phyloP scores from a whole-genome alignment of 2,797 vertebrate species.

The Brachyrhaphis roseni region DNA sequence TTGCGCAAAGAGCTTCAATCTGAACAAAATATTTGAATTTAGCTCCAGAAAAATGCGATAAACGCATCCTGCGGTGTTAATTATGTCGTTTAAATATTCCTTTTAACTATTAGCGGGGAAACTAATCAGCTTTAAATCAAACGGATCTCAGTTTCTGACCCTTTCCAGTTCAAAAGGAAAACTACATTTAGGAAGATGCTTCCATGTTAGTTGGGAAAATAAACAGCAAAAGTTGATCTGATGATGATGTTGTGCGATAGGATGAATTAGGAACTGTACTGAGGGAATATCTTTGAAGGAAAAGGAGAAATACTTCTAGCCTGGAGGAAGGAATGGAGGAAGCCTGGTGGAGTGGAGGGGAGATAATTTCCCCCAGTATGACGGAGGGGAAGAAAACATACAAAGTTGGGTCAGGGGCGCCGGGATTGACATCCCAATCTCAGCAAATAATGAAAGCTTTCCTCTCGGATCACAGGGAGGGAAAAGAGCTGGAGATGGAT shows the following conservation, averaged over 20 bases:
- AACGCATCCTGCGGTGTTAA: background rate
- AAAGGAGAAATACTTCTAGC: constrained; percentile 62
- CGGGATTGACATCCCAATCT: constrained; percentile 82
- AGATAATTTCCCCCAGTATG: constrained; percentile 77
- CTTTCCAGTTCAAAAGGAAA: background rate
- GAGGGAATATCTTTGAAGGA: constrained; percentile 29
- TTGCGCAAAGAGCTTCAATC: constrained; percentile 40
- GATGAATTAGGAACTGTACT: constrained; percentile 48
- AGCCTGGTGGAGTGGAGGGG: constrained; percentile 51
- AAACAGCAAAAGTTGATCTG: constrained; percentile 28
- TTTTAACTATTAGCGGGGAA: background rate
- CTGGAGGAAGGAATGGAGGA: constrained; percentile 66
- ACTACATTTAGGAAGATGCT: background rate
- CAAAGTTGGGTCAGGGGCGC: constrained; percentile 77
- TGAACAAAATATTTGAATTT: constrained; percentile 35
- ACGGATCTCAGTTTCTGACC: background rate
- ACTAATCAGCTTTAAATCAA: background rate
- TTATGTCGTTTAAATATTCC: background rate
- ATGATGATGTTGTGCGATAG: constrained; percentile 44
- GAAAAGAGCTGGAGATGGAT: constrained; percentile 41
- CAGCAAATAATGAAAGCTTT: constrained; percentile 83
- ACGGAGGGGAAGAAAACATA: constrained; percentile 49
- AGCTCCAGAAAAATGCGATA: constrained; percentile 23
- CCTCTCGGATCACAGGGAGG: constrained; percentile 67
- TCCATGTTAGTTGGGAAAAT: background rate